Evolutionary conservation across 2,113 vertebrate genomes (phyloP).

Genomic region (Clarias gariepinus): DNA sequence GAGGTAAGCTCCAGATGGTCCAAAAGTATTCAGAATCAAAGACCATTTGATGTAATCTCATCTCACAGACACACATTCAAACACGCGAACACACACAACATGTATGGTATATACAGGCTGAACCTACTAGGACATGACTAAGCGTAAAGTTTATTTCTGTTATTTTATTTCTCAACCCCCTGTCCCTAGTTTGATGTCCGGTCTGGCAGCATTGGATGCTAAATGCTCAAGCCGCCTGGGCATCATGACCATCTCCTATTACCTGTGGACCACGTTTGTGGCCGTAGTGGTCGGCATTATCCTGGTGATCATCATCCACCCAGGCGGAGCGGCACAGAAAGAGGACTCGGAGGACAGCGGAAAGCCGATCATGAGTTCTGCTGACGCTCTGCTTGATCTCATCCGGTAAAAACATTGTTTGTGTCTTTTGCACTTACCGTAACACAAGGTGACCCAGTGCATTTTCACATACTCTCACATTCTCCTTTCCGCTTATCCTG

Average conservation of each 20-base stretch:
- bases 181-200: constrained; percentile 87
- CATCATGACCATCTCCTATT: constrained; percentile 95
- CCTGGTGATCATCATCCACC: constrained; percentile 96
- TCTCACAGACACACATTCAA: neutral
- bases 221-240: constrained; percentile 96
- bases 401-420: constrained; percentile 79
- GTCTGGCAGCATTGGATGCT: constrained; percentile 92
- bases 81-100: neutral
- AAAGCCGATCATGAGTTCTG: constrained; percentile 95
- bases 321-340: constrained; percentile 91
- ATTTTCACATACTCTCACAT: no score
- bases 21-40: constrained; percentile 47
- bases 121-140: neutral
- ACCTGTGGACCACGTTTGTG: constrained; percentile 97
- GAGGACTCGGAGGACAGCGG: constrained; percentile 84
- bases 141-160: neutral
- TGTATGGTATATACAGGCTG: neutral
- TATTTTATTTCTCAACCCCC: neutral
- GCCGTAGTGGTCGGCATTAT: constrained; percentile 94
- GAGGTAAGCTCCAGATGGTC: constrained; percentile 71
- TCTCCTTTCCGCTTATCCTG: no score
- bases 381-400: constrained; percentile 92
- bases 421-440: neutral
- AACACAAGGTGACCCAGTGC: neutral
- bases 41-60: constrained; percentile 10